Percentiles rank a stretch among this genome's conserved stretches.
These are phyloP conservation scores for Ormyrus pomaceus DNA, from an alignment of 2,888 invertebrate species.

Conservation along the genomic window DNA sequence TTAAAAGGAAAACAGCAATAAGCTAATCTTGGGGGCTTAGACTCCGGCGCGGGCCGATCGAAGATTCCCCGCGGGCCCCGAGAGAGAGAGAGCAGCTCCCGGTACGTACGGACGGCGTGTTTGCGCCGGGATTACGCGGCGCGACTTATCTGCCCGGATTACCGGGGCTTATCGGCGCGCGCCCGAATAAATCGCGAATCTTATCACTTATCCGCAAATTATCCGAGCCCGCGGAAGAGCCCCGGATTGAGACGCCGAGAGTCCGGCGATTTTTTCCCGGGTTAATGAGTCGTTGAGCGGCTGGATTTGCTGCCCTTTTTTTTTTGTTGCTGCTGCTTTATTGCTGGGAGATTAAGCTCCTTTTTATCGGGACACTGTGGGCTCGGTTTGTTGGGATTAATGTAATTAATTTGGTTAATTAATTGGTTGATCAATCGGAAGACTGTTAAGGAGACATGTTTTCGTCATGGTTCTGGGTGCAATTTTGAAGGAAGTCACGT, in stretches of 20 bases:
- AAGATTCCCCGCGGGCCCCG: slow-evolving; percentile 42
- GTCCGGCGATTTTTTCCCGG: background rate
- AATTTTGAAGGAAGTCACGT: no score
- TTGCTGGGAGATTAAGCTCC: no score
- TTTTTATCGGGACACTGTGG: no score
- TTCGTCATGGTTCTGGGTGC: no score
- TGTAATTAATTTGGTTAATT: no score
- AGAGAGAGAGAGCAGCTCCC: slow-evolving; percentile 21
- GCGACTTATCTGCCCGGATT: slow-evolving; percentile 66
- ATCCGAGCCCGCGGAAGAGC: slow-evolving; percentile 12
- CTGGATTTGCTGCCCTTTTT: background rate
- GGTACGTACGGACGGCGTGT: slow-evolving; percentile 45
- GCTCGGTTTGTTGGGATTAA: no score
- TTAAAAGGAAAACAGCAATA: slow-evolving; percentile 60
- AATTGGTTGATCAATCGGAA: no score
- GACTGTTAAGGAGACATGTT: no score
- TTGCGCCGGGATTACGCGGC: slow-evolving; percentile 60
- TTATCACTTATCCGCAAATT: slow-evolving; percentile 57
- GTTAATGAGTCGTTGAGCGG: background rate
- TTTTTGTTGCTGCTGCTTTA: no score
- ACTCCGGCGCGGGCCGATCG: slow-evolving; percentile 45
- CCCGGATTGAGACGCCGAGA: slow-evolving; percentile 33
- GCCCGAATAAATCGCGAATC: slow-evolving; percentile 59
- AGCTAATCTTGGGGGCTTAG: slow-evolving; percentile 58
- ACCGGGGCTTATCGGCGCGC: slow-evolving; percentile 61